Evolutionary conservation across 2,797 vertebrate species (phyloP), one percentile per base, ranked within the genome.

Genomic region (Protosalanx chinensis): DNA sequence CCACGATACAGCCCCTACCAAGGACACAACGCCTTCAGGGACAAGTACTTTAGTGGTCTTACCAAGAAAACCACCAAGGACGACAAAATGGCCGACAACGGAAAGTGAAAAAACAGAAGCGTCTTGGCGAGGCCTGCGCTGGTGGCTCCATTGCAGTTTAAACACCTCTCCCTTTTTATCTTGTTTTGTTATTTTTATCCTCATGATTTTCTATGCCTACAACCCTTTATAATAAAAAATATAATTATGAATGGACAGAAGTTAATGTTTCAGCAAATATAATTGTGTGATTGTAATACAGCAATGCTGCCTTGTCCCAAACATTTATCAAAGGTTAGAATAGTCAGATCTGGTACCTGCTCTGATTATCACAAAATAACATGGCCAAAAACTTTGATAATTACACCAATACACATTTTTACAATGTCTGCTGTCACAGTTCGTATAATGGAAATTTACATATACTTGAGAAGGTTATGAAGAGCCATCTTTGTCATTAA

Each of bases 21-120:
- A 86, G 94, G 96, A 78, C 97, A 97, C 92, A 97, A 98, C 78
- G 94, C 95, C 79, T 99, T 99, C 89, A 94, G 97, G 82, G 96
- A 98, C 82, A 99, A 98, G 82, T 99, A 98, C 85, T 99, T 99
- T 88, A 96, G 97, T 73, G 96, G 96, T 67, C 84, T 96, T 63
- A 96, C 94, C 77, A 98, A 98, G 87, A 95, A 92, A 84, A 88
- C 91, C 74, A 84, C 85, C 71, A 97, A 93, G 60, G 94, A 94
- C 81, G 93, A 93, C 76, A 87, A 74, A 30, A 58, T 23, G 0
- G 79, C 90, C 62, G 77, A 88, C 85, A 72, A 77, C 62, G 67
- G 76, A 81, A 79, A 73, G 66, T 78, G 76, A 79, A 32, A 37
- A 49, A 23, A 12, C 49, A 27, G 6, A 30, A 2, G 27, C 18